Conservation (phyloP, 53 echinoderm and acorn worm genomes). For the Paracentrotus lividus region DNA sequence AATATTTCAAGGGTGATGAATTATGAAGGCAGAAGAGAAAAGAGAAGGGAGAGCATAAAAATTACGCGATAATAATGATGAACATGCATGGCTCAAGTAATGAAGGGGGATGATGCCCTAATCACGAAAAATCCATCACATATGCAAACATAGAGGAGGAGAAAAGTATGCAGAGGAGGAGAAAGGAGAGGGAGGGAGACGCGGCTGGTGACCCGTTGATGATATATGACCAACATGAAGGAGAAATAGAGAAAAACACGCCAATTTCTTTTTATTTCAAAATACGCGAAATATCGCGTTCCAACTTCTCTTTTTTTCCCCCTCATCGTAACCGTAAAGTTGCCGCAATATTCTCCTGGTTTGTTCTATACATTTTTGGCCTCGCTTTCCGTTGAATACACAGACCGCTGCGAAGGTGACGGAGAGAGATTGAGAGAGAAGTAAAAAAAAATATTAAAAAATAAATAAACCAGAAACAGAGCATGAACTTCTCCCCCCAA, state of each 20-base stretch:
- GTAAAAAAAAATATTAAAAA: neutral
- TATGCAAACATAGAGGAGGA: slow-evolving; percentile 49
- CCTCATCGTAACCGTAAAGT: neutral
- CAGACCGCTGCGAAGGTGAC: neutral
- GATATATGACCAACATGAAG: slow-evolving; percentile 41
- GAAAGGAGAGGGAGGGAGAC: slow-evolving; percentile 37
- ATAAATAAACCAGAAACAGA: neutral
- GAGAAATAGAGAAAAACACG: slow-evolving; percentile 66
- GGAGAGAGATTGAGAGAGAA: neutral
- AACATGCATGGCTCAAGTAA: slow-evolving; percentile 61
- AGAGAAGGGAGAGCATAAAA: slow-evolving; percentile 49
- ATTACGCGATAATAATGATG: slow-evolving; percentile 70
- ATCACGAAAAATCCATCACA: slow-evolving; percentile 56
- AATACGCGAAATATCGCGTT: slow-evolving; percentile 39
- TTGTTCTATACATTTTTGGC: slow-evolving; percentile 5
- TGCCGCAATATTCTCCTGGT: neutral
- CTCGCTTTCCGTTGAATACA: slow-evolving; percentile 17
- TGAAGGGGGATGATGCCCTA: slow-evolving; percentile 43
- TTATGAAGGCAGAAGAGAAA: slow-evolving; percentile 30
- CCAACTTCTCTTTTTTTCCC: neutral
- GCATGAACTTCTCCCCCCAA: no score
- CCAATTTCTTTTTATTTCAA: slow-evolving; percentile 58
- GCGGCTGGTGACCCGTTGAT: slow-evolving; percentile 27
- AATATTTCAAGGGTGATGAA: slow-evolving; percentile 64
- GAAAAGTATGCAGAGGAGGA: slow-evolving; percentile 17